Base-by-base conservation (phyloP, 2,888 invertebrate genomes). In the Cristatella mucedo region DNA sequence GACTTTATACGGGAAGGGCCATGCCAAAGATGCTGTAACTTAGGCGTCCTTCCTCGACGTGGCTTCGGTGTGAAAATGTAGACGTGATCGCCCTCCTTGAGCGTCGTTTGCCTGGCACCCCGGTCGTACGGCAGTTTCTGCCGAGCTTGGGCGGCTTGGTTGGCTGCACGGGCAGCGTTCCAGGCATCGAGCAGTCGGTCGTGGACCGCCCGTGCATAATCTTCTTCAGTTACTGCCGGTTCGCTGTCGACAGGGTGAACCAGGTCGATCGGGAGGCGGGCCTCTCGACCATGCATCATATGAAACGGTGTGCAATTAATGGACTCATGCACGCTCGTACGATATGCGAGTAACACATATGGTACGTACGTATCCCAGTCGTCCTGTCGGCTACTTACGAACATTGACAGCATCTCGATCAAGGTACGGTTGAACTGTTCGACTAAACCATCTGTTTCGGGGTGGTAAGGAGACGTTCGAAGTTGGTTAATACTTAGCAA, bases 321-420 rank as follows among this genome's bases (percentile, higher is more conserved):
- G 26, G 26, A 26, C 9, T 9, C 9, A 26, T 26, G 26, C 9
- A 26, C 26, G n/a, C 26, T 26, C n/a, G 26, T 26, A n/a, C 26
- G 26, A 26, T 26, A 26, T 9, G 26, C 26, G 9, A 26, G 9
- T n/a, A 26, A 11, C 9, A 26, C 26, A 26, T 9, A n/a, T 9
- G 9, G 46, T n/a, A 9, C 9, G 26, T 26, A 26, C n/a, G 26
- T 26, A n/a, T 26, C 26, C 9, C 26, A 9, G n/a, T n/a, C n/a
- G 9, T 26, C 9, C n/a, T 26, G 9, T 9, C 26, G n/a, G n/a
- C 9, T 26, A n/a, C 9, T n/a, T n/a, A 26, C 26, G 9, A 11
- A n/a, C n/a, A n/a, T n/a, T n/a, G n/a, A n/a, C n/a, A n/a, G n/a
- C n/a, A n/a, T n/a, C n/a, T n/a, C n/a, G n/a, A n/a, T n/a, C n/a